These are phyloP conservation scores for Anhinga rufa DNA, from an alignment of 2,113 vertebrate species.

Conservation along the genomic window DNA sequence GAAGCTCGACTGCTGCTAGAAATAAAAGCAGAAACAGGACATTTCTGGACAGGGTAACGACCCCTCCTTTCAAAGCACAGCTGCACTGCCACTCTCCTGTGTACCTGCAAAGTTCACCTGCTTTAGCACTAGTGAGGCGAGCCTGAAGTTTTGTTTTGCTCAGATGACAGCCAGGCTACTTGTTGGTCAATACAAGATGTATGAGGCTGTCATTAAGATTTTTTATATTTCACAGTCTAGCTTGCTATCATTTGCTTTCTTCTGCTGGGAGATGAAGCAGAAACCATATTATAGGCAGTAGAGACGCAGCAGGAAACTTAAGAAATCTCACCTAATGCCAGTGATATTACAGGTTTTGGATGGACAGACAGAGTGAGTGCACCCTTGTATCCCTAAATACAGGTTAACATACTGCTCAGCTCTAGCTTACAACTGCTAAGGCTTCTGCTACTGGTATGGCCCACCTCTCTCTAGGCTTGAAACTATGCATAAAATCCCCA, in stretches of 20 bases:
- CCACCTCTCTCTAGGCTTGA: background rate
- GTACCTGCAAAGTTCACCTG: too few relatives aligned
- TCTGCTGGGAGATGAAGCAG: background rate
- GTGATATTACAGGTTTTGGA: background rate
- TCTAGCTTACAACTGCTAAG: background rate
- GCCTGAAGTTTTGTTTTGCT: background rate
- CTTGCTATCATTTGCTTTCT: background rate
- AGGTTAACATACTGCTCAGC: background rate
- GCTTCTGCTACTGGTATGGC: background rate
- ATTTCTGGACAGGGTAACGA: background rate
- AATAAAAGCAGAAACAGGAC: background rate
- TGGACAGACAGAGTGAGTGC: background rate
- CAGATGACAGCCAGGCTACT: background rate
- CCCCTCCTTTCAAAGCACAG: background rate
- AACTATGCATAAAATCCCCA: background rate
- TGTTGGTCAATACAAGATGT: fast-evolving
- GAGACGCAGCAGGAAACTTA: background rate
- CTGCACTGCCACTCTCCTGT: background rate
- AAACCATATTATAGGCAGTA: background rate
- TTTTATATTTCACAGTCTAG: background rate
- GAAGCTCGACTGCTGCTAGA: background rate
- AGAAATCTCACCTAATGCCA: background rate
- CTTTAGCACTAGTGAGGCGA: background rate
- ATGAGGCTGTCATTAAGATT: background rate
- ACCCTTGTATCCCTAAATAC: background rate